Evolutionary conservation across 2,888 invertebrate genomes (phyloP), one percentile per base, ranked within the genome.

Genomic region (Nowickia ferox): DNA sequence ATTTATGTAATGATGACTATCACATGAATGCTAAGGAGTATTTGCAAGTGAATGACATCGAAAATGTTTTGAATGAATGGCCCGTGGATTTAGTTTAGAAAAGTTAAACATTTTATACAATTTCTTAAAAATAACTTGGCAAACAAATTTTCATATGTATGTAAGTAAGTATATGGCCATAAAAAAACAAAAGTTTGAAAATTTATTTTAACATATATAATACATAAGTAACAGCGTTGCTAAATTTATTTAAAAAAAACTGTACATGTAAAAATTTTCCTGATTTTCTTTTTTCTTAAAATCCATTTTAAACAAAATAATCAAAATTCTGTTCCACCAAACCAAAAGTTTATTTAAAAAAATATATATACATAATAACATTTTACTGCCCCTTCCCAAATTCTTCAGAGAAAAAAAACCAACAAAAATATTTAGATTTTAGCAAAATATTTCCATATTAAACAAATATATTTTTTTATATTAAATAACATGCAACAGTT

Each of bases 1-100:
- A 93, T 22, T 87, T 92, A 55, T 92, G 92, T 89, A 90, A 91
- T 80, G 90, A 91, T 76, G 91, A 92, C 81, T 92, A 92, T 87
- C 89, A 89, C 68, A 91, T 92, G 90, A 89, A 84, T 81, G 89
- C 89, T 55, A 88, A 87, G 19, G 88, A 87, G 51, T 89, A 90
- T 87, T 66, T 90, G 22, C 89, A 87, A 63, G 89, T 89, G 40
- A 91, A 88, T 72, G 91, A 91, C 72, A 88, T 92, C 68, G 91
- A 92, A 17, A 88, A 90, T 79, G 91, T 90, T 44, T 88, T 92
- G 10, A 89, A 88, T 87, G 89, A 88, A 42, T 91, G 90, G 90
- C 84, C 84, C 9, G 81, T 66, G n/a, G 88, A 90, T 30, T 88
- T 91, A 82, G 86, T 87, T 86, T 89, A 89, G 86, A 59, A 59